Conservation (phyloP, 1,140 invertebrate species). For the Theocolax elegans region DNA sequence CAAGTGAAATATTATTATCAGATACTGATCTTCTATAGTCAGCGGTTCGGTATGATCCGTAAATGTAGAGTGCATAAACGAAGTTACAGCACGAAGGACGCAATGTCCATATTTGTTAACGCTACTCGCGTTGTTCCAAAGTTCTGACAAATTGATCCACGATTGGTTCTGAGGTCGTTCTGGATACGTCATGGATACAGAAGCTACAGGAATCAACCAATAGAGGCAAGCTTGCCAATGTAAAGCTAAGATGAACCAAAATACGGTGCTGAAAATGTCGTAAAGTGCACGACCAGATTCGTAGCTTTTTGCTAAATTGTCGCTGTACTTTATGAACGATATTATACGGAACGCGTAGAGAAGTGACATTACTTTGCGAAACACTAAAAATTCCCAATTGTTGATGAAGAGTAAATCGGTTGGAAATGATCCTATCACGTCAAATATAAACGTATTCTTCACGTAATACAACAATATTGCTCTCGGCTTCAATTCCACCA, state of each 20-base stretch:
- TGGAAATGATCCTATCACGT: constrained; percentile 57
- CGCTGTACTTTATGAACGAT: constrained; percentile 49
- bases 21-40: constrained; percentile 51
- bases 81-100: constrained; percentile 49
- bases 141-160: constrained; percentile 51
- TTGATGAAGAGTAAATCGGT: constrained; percentile 53
- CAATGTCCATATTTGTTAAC: constrained; percentile 45
- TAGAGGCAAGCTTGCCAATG: constrained; percentile 61
- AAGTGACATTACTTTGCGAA: constrained; percentile 49
- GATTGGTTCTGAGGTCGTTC: constrained; percentile 44
- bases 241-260: constrained; percentile 50
- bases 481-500: constrained; percentile 49
- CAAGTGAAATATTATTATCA: constrained; percentile 37
- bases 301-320: constrained; percentile 44
- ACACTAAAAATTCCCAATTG: constrained; percentile 42
- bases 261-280: constrained; percentile 50
- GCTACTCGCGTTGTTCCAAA: constrained; percentile 46
- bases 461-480: constrained; percentile 52
- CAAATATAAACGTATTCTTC: constrained; percentile 48
- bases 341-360: constrained; percentile 55
- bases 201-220: constrained; percentile 56
- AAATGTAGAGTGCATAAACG: constrained; percentile 55
- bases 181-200: constrained; percentile 39
- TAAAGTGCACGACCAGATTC: constrained; percentile 40
- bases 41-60: constrained; percentile 40